Evolutionary conservation across 92 coral and sea anemone species (phyloP), one percentile per base, ranked within the genome.

Genomic region (Porites lobata): DNA sequence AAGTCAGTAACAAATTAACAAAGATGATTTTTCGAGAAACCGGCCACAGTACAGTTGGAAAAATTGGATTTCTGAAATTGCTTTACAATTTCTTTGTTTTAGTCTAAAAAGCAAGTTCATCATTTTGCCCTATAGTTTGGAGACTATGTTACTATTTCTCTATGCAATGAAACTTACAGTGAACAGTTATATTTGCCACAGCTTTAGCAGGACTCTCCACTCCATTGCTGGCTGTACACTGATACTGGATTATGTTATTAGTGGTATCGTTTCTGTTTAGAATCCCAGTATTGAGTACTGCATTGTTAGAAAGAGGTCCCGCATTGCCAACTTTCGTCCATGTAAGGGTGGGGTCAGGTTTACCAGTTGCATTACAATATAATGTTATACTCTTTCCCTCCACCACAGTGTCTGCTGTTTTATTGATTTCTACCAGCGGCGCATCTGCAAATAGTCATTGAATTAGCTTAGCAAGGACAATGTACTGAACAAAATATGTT

Each of bases 211-310:
- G 69, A 51, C 32, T 26, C 22, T 58, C 81, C 69, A 77, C 81
- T 77, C 81, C 81, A 77, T 77, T 77, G 32, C 54, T 77, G 57
- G 69, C 81, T 47, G 74, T 65, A 50, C 85, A 80, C 64, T 65
- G 73, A 53, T 80, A 80, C 74, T 65, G 74, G 56, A 80, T 66
- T 43, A 22, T 65, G 74, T 80, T 79, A 51, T 80, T 75, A 47
- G 64, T n/a, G 8, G 61, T 80, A 15, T 75, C 85, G n/a, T 74
- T 74, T 65, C 75, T 65, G 73, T 13, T 65, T 22, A 78, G 71
- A 43, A 61, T 78, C 70, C 13, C 8, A 26, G 62, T 2, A 13
- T 70, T 61, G 70, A 78, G 21, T 61, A 21, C 13, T 7, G 72
- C 6, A 14, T 54, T 61, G 20, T 61, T 26, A 8, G 72, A 5